phyloP scores from a whole-genome alignment of 1,140 invertebrate genomes.

The Philotrypesis tridentata region DNA sequence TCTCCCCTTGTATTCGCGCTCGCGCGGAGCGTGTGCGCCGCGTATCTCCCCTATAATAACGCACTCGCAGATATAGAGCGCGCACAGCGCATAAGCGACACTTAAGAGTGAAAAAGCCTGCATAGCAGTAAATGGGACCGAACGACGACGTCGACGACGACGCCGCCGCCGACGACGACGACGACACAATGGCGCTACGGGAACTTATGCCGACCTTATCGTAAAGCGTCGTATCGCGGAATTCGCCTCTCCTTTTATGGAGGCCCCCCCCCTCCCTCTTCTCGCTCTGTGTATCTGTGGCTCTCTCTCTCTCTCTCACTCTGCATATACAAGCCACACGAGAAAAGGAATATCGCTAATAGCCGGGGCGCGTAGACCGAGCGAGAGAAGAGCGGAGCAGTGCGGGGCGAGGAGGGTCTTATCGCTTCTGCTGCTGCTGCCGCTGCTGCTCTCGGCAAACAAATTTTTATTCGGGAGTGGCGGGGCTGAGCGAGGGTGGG shows the following conservation, averaged over 20 bases:
- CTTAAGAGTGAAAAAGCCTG: slow-evolving; percentile 34
- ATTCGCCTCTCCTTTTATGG: neutral
- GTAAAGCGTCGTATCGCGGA: slow-evolving; percentile 44
- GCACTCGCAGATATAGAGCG: neutral
- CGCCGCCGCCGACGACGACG: too few species aligned
- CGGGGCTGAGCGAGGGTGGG: too few species aligned
- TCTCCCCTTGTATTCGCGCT: neutral
- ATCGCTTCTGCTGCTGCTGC: too few species aligned
- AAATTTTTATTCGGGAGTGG: neutral
- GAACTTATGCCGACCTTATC: slow-evolving; percentile 58
- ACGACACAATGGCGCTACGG: slow-evolving; percentile 40
- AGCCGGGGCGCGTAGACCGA: neutral
- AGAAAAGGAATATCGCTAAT: neutral
- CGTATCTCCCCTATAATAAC: slow-evolving; percentile 30
- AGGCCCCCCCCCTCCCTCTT: neutral
- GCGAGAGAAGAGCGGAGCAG: too few species aligned
- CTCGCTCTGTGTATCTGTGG: neutral
- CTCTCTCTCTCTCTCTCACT: too few species aligned
- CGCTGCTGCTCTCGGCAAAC: too few species aligned
- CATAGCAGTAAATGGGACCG: neutral
- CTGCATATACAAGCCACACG: too few species aligned
- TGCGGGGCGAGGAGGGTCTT: too few species aligned
- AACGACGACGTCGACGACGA: slow-evolving; percentile 25
- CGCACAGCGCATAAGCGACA: slow-evolving; percentile 11
- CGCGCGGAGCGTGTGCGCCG: too few species aligned